Percentiles rank a stretch among this genome's conserved stretches.
These are phyloP conservation scores for Misgurnus anguillicaudatus DNA, from an alignment of 2,113 vertebrate genomes.

Conservation along the genomic window DNA sequence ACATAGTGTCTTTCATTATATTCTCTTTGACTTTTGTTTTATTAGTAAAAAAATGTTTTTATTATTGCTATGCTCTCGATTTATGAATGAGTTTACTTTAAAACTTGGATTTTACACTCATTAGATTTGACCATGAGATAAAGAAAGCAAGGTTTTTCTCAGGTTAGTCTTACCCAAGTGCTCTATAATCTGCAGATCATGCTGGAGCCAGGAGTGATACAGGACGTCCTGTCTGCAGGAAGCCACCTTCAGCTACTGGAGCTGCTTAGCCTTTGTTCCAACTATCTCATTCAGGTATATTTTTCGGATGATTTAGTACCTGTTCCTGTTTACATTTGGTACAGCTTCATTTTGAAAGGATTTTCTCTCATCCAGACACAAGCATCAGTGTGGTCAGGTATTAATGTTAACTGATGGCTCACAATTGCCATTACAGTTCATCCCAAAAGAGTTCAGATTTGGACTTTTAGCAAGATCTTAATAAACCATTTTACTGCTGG, in stretches of 20 bases:
- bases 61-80: too few relatives aligned
- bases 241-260: constrained; percentile 96
- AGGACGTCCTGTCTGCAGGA: constrained; percentile 93
- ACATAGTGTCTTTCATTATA: too few relatives aligned
- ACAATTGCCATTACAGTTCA: not conserved
- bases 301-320: not conserved
- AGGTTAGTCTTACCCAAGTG: not conserved
- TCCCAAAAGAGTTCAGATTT: not conserved
- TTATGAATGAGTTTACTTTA: too few relatives aligned
- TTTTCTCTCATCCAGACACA: not conserved
- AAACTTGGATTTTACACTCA: not conserved
- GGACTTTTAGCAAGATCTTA: not conserved
- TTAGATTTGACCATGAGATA: not conserved
- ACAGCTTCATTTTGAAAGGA: not conserved
- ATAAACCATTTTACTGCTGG: not conserved
- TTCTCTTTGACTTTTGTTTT: too few relatives aligned
- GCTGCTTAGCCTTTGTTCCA: constrained; percentile 94
- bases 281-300: constrained; percentile 94
- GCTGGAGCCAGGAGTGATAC: constrained; percentile 91
- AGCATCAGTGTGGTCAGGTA: not conserved
- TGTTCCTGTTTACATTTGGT: not conserved
- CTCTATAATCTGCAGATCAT: constrained; percentile 76
- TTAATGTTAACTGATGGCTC: not conserved
- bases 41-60: too few relatives aligned
- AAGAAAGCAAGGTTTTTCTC: not conserved